A percentile compares a stretch with the other conserved stretches of the same genome.
Evolutionary conservation across 2,888 invertebrate genomes (phyloP).

Genomic region (Catonia carolina): DNA sequence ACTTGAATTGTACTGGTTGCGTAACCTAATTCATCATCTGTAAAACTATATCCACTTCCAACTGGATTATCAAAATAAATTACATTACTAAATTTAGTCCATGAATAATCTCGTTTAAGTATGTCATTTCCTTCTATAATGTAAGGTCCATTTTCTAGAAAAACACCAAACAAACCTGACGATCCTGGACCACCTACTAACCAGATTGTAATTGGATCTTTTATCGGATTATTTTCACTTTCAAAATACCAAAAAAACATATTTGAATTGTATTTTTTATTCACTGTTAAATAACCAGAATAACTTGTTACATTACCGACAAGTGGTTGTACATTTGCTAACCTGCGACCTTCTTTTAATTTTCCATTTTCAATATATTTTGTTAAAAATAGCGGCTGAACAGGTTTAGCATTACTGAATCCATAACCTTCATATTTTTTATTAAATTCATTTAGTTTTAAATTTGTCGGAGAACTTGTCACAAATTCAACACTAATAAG

Average conservation of each 20-base stretch:
- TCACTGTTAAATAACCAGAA: conserved; percentile 56
- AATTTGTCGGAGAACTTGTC: too few relatives aligned
- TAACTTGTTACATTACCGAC: conserved; percentile 45
- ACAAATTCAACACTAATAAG: too few relatives aligned
- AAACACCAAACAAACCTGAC: conserved; percentile 68
- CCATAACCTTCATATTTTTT: too few relatives aligned
- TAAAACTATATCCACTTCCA: too few relatives aligned
- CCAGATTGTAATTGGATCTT: conserved; percentile 65
- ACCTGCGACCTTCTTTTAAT: conserved; percentile 38
- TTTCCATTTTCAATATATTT: conserved; percentile 42
- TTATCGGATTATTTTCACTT: conserved; percentile 42
- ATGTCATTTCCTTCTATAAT: too few relatives aligned
- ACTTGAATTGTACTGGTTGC: conserved; percentile 44
- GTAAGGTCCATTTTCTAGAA: conserved; percentile 75
- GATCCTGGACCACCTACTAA: conserved; percentile 81
- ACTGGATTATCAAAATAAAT: too few relatives aligned
- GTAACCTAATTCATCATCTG: conserved; percentile 56
- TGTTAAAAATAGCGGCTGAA: conserved; percentile 44
- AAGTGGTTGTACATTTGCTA: conserved; percentile 21
- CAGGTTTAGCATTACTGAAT: too few relatives aligned
- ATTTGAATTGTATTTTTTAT: conserved; percentile 47
- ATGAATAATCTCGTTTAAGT: too few relatives aligned
- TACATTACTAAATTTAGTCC: too few relatives aligned
- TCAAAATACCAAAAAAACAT: conserved; percentile 49
- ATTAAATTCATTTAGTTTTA: too few relatives aligned